phyloP scores from a whole-genome alignment of 2,113 vertebrate genomes.

The Ornithorhynchus anatinus region DNA sequence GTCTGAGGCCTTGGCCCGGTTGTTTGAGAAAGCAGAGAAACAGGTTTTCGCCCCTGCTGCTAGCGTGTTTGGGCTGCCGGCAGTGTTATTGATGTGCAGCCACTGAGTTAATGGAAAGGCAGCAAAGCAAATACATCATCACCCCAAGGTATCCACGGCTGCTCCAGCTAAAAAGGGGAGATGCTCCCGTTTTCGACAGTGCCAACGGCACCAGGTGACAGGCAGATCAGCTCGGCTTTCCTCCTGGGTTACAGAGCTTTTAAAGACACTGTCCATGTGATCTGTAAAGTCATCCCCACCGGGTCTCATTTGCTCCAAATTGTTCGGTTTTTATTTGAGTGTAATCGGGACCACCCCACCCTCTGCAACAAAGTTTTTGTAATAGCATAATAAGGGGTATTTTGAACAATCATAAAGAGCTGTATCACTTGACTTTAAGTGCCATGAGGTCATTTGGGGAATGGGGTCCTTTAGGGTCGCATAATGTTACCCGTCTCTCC shows the following conservation, averaged over 20 bases:
- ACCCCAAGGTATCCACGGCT: not conserved
- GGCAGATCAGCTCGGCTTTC: not conserved
- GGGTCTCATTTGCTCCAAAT: too few relatives aligned
- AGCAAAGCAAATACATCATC: not conserved
- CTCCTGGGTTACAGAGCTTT: not conserved
- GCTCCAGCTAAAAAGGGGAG: not conserved
- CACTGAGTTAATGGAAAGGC: not conserved
- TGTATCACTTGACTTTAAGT: too few relatives aligned
- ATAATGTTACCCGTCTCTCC: too few relatives aligned
- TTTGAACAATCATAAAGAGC: too few relatives aligned
- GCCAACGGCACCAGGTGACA: too few relatives aligned
- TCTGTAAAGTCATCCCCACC: too few relatives aligned
- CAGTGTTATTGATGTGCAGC: not conserved
- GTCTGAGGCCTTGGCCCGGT: not conserved
- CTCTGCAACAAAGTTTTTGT: too few relatives aligned
- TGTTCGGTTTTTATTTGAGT: too few relatives aligned
- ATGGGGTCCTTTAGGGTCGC: too few relatives aligned
- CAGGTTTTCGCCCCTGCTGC: not conserved
- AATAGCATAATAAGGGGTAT: too few relatives aligned
- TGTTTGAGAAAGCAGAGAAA: not conserved
- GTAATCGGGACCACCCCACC: too few relatives aligned
- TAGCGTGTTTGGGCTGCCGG: accelerated
- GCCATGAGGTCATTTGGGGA: too few relatives aligned
- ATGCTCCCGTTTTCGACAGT: not conserved
- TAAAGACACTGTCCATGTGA: not conserved